phyloP scores from a whole-genome alignment of 2,888 invertebrate species.

The Pollenia griseotomentosa region DNA sequence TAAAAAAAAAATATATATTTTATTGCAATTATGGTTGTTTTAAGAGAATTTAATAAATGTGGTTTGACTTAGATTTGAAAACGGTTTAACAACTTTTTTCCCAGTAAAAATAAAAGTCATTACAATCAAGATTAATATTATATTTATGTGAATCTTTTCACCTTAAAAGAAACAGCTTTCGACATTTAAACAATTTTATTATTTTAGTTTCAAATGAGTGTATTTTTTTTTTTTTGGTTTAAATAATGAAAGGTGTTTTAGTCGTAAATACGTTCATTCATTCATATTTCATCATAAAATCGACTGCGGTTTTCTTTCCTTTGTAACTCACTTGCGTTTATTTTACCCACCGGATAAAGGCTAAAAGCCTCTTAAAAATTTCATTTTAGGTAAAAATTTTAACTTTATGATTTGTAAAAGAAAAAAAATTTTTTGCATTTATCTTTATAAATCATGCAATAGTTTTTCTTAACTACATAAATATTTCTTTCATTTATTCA shows the following conservation, averaged over 20 bases:
- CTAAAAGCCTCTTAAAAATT: constrained; percentile 67
- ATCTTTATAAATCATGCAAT: constrained; percentile 67
- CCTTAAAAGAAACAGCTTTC: constrained; percentile 41
- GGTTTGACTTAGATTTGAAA: constrained; percentile 61
- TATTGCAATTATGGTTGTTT: constrained; percentile 46
- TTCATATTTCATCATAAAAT: constrained; percentile 19
- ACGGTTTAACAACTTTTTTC: constrained; percentile 31
- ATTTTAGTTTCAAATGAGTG: neutral
- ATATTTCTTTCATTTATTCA: constrained; percentile 22
- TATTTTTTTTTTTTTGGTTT: constrained; percentile 34
- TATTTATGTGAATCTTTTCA: constrained; percentile 49
- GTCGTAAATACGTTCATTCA: constrained; percentile 23
- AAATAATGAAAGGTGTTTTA: constrained; percentile 54
- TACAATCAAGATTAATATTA: constrained; percentile 39
- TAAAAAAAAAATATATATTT: constrained; percentile 32
- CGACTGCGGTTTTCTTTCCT: constrained; percentile 33
- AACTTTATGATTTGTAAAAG: constrained; percentile 48
- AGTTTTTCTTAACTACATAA: constrained; percentile 31
- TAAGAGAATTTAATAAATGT: constrained; percentile 42
- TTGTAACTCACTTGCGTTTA: constrained; percentile 16
- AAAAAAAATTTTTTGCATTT: constrained; percentile 40
- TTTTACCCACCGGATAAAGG: constrained; percentile 47
- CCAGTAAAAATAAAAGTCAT: constrained; percentile 28
- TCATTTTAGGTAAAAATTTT: constrained; percentile 35
- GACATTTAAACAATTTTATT: constrained; percentile 42